Base-by-base conservation (phyloP, 2,888 invertebrate genomes). In the Dryocosmus kuriphilus region DNA sequence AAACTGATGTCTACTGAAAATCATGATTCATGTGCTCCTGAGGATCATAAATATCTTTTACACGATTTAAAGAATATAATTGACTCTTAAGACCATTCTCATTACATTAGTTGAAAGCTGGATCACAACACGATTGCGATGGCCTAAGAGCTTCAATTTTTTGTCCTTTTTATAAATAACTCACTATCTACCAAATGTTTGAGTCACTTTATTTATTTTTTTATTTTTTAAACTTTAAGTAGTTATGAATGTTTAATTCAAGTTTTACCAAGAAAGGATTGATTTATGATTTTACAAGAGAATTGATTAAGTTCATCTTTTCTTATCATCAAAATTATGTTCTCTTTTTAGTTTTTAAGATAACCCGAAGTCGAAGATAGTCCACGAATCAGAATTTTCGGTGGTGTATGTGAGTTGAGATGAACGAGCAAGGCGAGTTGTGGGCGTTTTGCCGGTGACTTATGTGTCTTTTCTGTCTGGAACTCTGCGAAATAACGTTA, bases 391-490 rank as follows among this genome's bases (percentile, higher is more conserved):
- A n/a, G 71, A 71, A 46, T n/a, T 46, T 71, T 71, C 30, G 71
- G 30, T 55, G 30, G 71, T 51, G 9, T 67, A 16, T 71, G 30
- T 16, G 30, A 51, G 71, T 32, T 32, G 30, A 71, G 71, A 71
- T 51, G 71, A 71, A 71, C 51, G 71, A 71, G 71, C 27, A 51
- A 71, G 71, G 32, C 71, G 71, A 71, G 67, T 71, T 71, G 71
- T 71, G 71, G 71, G 71, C 71, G 71, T 71, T 71, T 51, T 71
- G 51, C 30, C 30, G 27, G 71, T 71, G 71, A 71, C 71, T 71
- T 71, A 71, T 71, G 71, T 71, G 51, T 71, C 71, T 71, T 71
- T 71, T 71, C 71, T 51, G 71, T 71, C 71, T 71, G 71, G 30
- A 71, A 71, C 71, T 71, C 14, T 19, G 32, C 51, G 71, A 71